phyloP scores from a whole-genome alignment of 2,888 invertebrate species.

The Dusona sp. region DNA sequence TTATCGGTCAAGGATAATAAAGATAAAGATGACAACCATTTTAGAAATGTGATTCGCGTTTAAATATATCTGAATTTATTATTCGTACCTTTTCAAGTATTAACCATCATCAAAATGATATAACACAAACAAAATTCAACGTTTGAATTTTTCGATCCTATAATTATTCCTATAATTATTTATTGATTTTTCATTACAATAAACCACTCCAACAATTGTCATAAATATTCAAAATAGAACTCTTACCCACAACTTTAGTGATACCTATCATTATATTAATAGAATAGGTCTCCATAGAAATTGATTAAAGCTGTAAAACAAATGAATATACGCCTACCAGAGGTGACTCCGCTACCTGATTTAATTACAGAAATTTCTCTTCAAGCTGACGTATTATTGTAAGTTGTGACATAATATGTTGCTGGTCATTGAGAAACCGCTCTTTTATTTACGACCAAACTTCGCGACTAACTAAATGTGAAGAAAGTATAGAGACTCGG shows the following conservation, averaged over 20 bases:
- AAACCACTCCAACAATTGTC: neutral
- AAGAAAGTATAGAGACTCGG: neutral
- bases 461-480: conserved; percentile 1
- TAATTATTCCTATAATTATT: too few relatives aligned
- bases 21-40: neutral
- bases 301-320: neutral
- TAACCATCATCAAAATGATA: neutral
- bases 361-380: conserved; percentile 30
- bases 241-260: neutral
- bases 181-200: neutral
- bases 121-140: too few relatives aligned
- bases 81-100: neutral
- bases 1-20: neutral
- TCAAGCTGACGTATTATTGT: neutral
- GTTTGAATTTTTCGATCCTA: too few relatives aligned
- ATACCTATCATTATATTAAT: neutral
- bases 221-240: neutral
- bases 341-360: neutral
- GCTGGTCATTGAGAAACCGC: neutral
- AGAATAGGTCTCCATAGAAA: neutral
- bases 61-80: neutral
- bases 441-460: conserved; percentile 27
- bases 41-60: neutral
- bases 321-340: neutral
- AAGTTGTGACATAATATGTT: neutral